A percentile compares a stretch with the other conserved stretches of the same genome.
Evolutionary conservation across 2,888 invertebrate species (phyloP).

Genomic region (Strigamia maritima): DNA sequence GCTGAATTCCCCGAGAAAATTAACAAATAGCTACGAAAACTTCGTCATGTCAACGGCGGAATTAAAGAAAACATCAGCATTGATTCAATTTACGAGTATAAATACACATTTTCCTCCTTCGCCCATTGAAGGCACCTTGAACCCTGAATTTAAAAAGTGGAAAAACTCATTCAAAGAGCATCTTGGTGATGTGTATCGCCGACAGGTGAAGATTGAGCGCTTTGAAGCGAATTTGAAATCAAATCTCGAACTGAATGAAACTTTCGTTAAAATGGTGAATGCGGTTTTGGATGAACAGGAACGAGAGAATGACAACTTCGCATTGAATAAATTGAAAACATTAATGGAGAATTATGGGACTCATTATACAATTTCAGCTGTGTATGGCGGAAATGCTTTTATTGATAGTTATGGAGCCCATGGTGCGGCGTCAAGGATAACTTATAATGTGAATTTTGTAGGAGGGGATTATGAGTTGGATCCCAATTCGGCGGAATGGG

Average conservation of each 20-base stretch:
- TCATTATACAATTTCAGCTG: neutral
- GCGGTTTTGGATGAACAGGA: neutral
- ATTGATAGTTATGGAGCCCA: neutral
- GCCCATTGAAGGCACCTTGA: neutral
- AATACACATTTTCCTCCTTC: neutral
- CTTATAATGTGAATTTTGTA: neutral
- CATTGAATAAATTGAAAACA: neutral
- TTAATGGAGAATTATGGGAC: neutral
- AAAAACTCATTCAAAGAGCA: neutral
- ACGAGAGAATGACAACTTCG: neutral
- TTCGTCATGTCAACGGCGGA: neutral
- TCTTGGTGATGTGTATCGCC: neutral
- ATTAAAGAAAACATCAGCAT: neutral
- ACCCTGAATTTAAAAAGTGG: neutral
- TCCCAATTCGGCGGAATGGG: neutral
- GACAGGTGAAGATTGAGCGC: neutral
- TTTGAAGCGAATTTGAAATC: neutral
- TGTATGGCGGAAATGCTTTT: neutral
- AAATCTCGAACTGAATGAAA: neutral
- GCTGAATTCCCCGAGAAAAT: neutral
- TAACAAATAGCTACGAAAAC: neutral
- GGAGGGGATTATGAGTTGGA: neutral
- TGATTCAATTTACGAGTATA: neutral
- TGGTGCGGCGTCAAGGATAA: neutral
- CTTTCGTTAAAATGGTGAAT: neutral